Base-by-base conservation (phyloP, 2,888 invertebrate species). In the Aphodius granarius region DNA sequence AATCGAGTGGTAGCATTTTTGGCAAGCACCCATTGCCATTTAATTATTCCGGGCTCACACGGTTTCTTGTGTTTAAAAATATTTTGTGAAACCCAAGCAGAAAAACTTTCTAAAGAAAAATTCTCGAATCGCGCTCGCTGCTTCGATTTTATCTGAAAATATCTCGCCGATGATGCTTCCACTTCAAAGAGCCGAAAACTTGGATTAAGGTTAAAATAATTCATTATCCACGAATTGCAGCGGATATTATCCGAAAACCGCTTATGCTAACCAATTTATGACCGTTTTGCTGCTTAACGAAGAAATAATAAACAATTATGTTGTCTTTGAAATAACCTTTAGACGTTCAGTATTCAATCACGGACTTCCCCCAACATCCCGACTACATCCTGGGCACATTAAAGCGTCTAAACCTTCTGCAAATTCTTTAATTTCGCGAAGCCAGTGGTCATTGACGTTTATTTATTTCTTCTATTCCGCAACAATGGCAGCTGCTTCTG, bases 191-290 rank as follows among this genome's bases (percentile, higher is more conserved):
- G 20, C 68, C 66, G 66, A 66, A 66, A 66, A 19, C 19, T 19
- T 3, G 66, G 66, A 66, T 66, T 66, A 19, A 66, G 68, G 68
- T 20, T 19, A 68, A 68, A 68, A 68, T 68, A 68, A 68, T 68
- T 68, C 21, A 20, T 22, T 43, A 43, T 43, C 43, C 13, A 6
- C 43, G 43, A 43, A 1, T 1, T 43, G 43, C 43, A 43, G 43
- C 43, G 43, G 43, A 43, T 9, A 43, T 43, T 43, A 43, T 43
- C 9, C 9, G 43, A 43, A 3, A 43, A 43, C 2, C 43, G 43
- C 13, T 43, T 43, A 43, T 43, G 43, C 13, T 43, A 43, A 43
- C 43, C 43, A 43, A 43, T 43, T 43, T 43, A 43, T 43, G 0
- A 13, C 9, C 23, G 23, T 5, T 23, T 23, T 23, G 23, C 43